Evolutionary conservation across 64 coral and sea anemone genomes (phyloP), one percentile per base, ranked within the genome.

Genomic region (Montipora capricornis): DNA sequence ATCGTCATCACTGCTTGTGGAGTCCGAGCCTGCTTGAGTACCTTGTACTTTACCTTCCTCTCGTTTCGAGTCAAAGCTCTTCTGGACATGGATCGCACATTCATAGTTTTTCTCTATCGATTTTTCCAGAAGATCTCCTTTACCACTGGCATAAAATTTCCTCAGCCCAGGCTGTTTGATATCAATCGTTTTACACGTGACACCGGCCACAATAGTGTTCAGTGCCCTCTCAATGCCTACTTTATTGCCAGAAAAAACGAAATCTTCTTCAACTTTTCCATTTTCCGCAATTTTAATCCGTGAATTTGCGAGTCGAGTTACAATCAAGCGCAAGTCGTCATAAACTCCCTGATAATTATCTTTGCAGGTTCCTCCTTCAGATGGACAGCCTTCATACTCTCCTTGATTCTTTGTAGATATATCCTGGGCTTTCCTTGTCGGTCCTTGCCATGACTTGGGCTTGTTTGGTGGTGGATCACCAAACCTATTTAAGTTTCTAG

Each of bases 231-330:
- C 46, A 6, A 92, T 16, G 1, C 91, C 91, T 26, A 57, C 75
- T 77, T 86, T 92, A 22, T 61, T 93, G 1, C 92, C 92, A 74
- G 62, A 87, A 74, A 93, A 60, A 24, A 62, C 26, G 59, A 93
- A 88, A 49, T 87, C 83, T 4, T 93, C 68, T 0, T 61, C 8
- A 14, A 5, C 6, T 57, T 80, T 75, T 57, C 47, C 84, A 5
- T 24, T 44, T 60, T 79, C 48, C 29, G 1, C 29, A 57, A 93
- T 81, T 45, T 80, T 81, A 2, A 93, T 84, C 49, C 19, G 29
- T 71, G 64, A 80, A 5, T 70, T 68, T 16, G 68, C 77, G 3
- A 80, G 58, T 68, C 78, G 12, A 79, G 0, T 58, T 88, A 88
- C 83, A 44, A 93, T 88, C 5, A 47, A 58, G 3, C 59, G 6